A percentile compares a stretch with the other conserved stretches of the same genome.
Conservation (phyloP, 35 echinoderm and acorn worm species). For the Lytechinus pictus region DNA sequence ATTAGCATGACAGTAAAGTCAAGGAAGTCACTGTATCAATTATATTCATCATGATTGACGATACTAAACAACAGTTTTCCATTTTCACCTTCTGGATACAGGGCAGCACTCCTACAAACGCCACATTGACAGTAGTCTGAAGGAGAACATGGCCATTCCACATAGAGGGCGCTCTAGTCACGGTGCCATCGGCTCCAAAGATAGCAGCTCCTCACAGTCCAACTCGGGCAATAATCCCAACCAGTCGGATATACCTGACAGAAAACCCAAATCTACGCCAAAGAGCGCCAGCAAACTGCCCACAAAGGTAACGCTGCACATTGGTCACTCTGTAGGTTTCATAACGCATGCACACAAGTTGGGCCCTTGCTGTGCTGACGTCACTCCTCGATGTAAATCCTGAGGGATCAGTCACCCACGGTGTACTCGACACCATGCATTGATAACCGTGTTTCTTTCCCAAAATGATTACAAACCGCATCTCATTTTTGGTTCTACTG, state of each 20-base stretch:
- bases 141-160: constrained; percentile 71
- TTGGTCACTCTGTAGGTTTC: not conserved
- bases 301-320: not conserved
- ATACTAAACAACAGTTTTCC: not conserved
- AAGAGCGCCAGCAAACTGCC: constrained; percentile 43
- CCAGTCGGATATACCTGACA: constrained; percentile 54
- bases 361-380: too few species aligned
- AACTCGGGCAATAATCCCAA: constrained; percentile 49
- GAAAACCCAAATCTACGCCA: constrained; percentile 69
- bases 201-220: not conserved
- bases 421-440: too few species aligned
- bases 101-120: constrained; percentile 77
- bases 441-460: too few species aligned
- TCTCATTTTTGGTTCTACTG: too few species aligned
- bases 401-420: too few species aligned
- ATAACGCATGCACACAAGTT: not conserved
- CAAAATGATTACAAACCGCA: too few species aligned
- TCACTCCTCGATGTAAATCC: too few species aligned
- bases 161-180: constrained; percentile 49
- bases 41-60: not conserved
- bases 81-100: constrained; percentile 4
- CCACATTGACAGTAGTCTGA: constrained; percentile 69
- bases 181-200: constrained; percentile 56
- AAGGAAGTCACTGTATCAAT: not conserved
- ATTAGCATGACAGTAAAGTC: not conserved